Evolutionary conservation across 2,888 invertebrate genomes (phyloP), one percentile per base, ranked within the genome.

Genomic region (Steinernema carpocapsae): DNA sequence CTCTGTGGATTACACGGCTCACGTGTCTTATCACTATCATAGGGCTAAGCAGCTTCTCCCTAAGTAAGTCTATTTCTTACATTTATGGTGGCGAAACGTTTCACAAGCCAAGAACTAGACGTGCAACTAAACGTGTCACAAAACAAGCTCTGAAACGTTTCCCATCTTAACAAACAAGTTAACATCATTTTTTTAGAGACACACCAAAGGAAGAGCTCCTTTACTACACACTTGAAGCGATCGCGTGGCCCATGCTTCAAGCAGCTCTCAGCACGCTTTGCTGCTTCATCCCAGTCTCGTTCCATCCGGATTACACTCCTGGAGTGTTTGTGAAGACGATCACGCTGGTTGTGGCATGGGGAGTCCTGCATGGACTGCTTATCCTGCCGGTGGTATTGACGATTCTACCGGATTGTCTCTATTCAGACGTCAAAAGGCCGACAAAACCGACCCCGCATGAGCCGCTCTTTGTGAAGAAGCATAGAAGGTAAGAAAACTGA

Each of bases 1-100:
- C 73, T 73, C 74, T 0, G 80, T 80, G 14, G 79, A 80, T 56
- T 78, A 74, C 74, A 79, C 80, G 0, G 80, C 80, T 17, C 80
- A 80, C 70, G 72, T 77, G 71, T 74, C 72, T 42, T 80, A 76
- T 43, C 80, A 80, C 73, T 79, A 72, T 71, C 78, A 79, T 32
- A 72, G 73, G 26, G 73, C 76, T 12, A 71, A 56, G 43, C 56
- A 70, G 22, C 46, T 73, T 42, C 72, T 77, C 4, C 72, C 74
- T 4, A 64, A 26, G 64, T 64, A 32, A 10, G 32, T 56, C 22
- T 4, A 56, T 19, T 19, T 19, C 6, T 19, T 51, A 6, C 51
- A 51, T 19, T 17, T 6, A 12, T 51, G 10, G 51, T 17, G 6
- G 19, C 14, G 14, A 10, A 43, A 43, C 14, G 14, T 10, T 10